phyloP scores from a whole-genome alignment of 2,113 vertebrate genomes.

The Halichoeres trimaculatus region DNA sequence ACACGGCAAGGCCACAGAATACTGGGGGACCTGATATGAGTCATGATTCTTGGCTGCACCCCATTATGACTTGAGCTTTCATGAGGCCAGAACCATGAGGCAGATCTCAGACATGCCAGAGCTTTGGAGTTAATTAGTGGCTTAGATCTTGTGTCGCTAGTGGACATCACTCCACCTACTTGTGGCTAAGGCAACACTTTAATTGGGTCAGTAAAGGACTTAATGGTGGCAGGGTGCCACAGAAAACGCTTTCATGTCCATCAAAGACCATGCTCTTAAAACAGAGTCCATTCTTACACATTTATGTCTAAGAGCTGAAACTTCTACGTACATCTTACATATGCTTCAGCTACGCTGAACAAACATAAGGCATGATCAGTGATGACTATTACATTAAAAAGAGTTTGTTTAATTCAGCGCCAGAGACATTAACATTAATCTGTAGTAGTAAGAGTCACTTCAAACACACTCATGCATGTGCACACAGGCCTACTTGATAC shows the following conservation, averaged over 20 bases:
- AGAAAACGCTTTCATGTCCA: slow-evolving; percentile 35
- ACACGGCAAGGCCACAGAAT: neutral
- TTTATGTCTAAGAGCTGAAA: slow-evolving; percentile 15
- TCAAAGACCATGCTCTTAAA: slow-evolving; percentile 40
- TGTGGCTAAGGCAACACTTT: slow-evolving; percentile 44
- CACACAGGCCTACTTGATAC: slow-evolving; percentile 9
- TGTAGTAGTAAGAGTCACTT: slow-evolving; percentile 26
- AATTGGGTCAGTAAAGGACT: slow-evolving; percentile 63
- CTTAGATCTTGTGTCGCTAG: slow-evolving; percentile 25
- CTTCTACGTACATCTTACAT: slow-evolving; percentile 14
- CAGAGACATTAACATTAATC: slow-evolving; percentile 43
- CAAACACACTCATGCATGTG: slow-evolving; percentile 14
- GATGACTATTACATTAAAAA: slow-evolving; percentile 21
- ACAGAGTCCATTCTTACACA: slow-evolving; percentile 4
- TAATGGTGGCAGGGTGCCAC: slow-evolving; percentile 39
- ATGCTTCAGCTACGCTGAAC: slow-evolving; percentile 18
- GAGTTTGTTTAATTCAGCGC: slow-evolving; percentile 22
- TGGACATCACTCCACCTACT: slow-evolving; percentile 41
- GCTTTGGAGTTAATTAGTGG: slow-evolving; percentile 53
- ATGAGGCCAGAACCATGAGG: slow-evolving; percentile 32
- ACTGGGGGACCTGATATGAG: neutral
- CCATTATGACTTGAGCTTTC: slow-evolving; percentile 27
- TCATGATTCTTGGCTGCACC: slow-evolving; percentile 13
- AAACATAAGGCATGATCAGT: slow-evolving; percentile 16
- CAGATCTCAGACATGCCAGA: slow-evolving; percentile 33